phyloP scores from a whole-genome alignment of 2,888 invertebrate genomes.

The Tetrapedia diversipes region DNA sequence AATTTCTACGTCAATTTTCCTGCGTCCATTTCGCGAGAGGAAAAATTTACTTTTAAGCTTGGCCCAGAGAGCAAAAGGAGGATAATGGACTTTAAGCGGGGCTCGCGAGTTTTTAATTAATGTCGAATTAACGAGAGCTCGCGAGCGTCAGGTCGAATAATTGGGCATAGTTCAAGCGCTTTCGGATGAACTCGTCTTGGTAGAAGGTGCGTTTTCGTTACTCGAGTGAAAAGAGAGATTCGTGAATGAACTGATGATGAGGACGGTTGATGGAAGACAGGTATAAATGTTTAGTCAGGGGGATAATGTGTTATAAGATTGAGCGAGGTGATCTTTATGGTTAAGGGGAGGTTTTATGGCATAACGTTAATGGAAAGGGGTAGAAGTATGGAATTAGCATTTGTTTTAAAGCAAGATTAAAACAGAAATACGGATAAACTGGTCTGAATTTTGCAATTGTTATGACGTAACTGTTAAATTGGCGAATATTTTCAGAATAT shows the following conservation, averaged over 20 bases:
- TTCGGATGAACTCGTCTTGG: slow-evolving; percentile 13
- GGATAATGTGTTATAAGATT: background rate
- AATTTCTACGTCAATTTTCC: too few relatives aligned
- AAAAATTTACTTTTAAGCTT: too few relatives aligned
- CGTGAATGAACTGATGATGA: slow-evolving; percentile 1
- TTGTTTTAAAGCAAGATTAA: too few relatives aligned
- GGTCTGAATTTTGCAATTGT: too few relatives aligned
- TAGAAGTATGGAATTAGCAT: too few relatives aligned
- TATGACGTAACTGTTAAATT: too few relatives aligned
- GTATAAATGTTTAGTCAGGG: background rate
- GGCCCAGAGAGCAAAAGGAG: too few relatives aligned
- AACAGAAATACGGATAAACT: too few relatives aligned
- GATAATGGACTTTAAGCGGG: slow-evolving; percentile 40
- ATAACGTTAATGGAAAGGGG: background rate
- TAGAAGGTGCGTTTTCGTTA: slow-evolving; percentile 5
- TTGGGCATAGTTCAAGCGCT: slow-evolving; percentile 22
- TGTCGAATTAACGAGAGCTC: slow-evolving; percentile 25
- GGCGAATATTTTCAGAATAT: too few relatives aligned
- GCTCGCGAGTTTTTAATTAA: slow-evolving; percentile 50
- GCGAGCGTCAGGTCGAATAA: slow-evolving; percentile 25
- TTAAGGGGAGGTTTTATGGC: background rate
- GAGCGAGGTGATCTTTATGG: background rate
- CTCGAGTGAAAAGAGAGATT: slow-evolving; percentile 8
- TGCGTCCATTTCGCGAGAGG: too few relatives aligned
- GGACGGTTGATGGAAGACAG: background rate